phyloP scores from a whole-genome alignment of 2,888 invertebrate species.

The Cheilosia vernalis region DNA sequence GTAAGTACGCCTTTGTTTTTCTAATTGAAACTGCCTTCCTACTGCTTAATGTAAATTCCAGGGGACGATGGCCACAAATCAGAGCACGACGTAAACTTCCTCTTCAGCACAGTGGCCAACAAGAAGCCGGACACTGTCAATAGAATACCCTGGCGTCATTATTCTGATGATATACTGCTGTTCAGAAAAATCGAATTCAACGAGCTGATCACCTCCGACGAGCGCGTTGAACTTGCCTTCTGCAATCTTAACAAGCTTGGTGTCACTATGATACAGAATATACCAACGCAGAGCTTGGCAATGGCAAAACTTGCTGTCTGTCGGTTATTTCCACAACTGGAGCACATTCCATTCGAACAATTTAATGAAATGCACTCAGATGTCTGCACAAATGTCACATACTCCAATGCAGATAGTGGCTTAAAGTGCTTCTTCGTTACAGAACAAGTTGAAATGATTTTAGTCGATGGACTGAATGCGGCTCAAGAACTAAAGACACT shows the following conservation, averaged over 20 bases:
- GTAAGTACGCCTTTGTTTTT: conserved; percentile 81
- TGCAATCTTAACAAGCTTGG: conserved; percentile 77
- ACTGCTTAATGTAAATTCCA: conserved; percentile 76
- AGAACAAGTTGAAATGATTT: conserved; percentile 85
- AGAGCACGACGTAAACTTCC: conserved; percentile 76
- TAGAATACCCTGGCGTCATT: conserved; percentile 1
- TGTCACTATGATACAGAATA: conserved; percentile 76
- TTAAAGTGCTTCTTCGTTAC: conserved; percentile 47
- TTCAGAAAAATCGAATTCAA: conserved; percentile 21
- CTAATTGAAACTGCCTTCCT: neutral
- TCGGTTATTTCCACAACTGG: conserved; percentile 45
- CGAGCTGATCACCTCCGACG: conserved; percentile 66
- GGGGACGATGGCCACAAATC: conserved; percentile 85
- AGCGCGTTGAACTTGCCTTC: conserved; percentile 83
- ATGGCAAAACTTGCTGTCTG: conserved; percentile 43
- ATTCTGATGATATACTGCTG: neutral
- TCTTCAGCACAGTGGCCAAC: neutral
- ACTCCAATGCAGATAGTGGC: conserved; percentile 38
- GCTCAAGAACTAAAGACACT: conserved; percentile 84
- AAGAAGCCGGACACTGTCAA: neutral
- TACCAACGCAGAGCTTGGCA: conserved; percentile 57
- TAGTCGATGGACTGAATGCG: conserved; percentile 89
- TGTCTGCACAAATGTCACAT: conserved; percentile 48
- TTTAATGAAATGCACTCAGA: conserved; percentile 43
- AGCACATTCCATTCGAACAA: conserved; percentile 5